Evolutionary conservation across 2,888 invertebrate genomes (phyloP).

Genomic region (Rhopalosiphum nymphaeae): DNA sequence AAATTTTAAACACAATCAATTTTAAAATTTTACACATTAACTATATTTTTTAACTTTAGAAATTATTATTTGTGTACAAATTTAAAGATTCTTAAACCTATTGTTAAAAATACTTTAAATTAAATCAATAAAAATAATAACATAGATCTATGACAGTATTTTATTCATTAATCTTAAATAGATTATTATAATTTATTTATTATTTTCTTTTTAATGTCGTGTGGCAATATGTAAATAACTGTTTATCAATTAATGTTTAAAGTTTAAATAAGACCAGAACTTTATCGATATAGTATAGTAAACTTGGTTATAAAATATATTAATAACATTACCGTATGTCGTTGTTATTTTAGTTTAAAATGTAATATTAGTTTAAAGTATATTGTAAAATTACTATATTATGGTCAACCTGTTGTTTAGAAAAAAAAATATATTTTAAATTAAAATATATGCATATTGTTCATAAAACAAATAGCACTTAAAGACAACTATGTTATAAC

Average conservation of each 20-base stretch:
- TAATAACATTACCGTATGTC: background rate
- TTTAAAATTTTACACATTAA: no score
- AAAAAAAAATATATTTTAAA: background rate
- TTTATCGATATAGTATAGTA: background rate
- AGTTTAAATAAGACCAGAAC: background rate
- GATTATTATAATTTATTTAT: background rate
- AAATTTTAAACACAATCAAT: no score
- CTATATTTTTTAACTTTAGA: no score
- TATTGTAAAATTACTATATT: constrained; percentile 1
- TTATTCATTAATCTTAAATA: background rate
- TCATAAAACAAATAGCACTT: background rate
- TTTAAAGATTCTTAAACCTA: no score
- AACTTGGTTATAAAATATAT: background rate
- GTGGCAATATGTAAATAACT: background rate
- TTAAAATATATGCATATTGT: background rate
- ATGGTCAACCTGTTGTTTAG: background rate
- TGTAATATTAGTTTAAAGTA: background rate
- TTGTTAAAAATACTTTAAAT: no score
- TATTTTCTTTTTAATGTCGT: background rate
- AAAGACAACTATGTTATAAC: background rate
- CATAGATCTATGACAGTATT: background rate
- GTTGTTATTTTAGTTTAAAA: background rate
- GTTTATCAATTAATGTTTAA: background rate
- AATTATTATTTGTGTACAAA: no score
- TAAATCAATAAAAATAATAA: background rate